Evolutionary conservation across 2,113 vertebrate genomes (phyloP).

Genomic region (Muntiacus muntjak): DNA sequence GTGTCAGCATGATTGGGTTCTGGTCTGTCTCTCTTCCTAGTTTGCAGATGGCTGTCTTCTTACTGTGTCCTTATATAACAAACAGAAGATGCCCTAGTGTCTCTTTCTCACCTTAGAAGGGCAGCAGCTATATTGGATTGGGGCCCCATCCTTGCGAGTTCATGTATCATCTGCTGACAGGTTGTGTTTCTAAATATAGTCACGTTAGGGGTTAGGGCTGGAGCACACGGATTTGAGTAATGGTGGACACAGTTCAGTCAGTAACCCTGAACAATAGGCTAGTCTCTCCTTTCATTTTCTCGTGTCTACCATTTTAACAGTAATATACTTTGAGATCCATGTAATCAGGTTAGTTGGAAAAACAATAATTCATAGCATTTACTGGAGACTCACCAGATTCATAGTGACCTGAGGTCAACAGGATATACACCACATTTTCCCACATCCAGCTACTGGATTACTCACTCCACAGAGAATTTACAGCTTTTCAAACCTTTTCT

Average conservation of each 20-base stretch:
- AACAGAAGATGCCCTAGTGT: rapidly evolving
- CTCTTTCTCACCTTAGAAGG: not conserved
- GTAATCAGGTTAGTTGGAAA: not conserved
- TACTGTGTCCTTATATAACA: rapidly evolving
- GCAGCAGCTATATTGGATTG: too few species aligned
- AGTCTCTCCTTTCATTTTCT: not conserved
- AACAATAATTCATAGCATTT: not conserved
- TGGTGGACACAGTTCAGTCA: not conserved
- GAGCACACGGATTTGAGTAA: not conserved
- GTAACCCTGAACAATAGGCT: not conserved
- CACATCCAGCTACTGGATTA: not conserved
- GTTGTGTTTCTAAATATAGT: not conserved
- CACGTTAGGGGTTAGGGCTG: not conserved
- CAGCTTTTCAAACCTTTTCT: not conserved
- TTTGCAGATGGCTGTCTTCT: not conserved
- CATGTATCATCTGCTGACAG: not conserved
- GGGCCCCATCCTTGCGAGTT: rapidly evolving
- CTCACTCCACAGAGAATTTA: not conserved
- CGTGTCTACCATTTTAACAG: not conserved
- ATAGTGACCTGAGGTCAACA: not conserved
- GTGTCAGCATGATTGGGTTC: rapidly evolving
- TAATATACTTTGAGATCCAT: not conserved
- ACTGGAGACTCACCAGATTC: not conserved
- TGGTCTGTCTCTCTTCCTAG: not conserved
- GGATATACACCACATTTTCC: not conserved